Evolutionary conservation across 2,113 vertebrate genomes (phyloP), one percentile per base, ranked within the genome.

Genomic region (Leptobrachium leishanense): DNA sequence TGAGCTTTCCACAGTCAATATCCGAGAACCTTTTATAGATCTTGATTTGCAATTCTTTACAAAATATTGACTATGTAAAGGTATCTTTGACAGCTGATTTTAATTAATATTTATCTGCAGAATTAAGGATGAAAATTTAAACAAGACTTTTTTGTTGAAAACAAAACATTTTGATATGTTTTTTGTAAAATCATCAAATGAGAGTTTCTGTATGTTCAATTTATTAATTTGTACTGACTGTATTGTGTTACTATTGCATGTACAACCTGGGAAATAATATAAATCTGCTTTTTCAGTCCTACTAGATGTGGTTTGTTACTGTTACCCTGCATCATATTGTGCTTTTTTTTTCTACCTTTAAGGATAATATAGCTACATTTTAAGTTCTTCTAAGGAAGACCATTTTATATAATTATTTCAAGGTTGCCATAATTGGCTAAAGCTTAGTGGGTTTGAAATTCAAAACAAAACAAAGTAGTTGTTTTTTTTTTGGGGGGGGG

Each of bases 41-140:
- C 88, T 90, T 41, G 83, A 31, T 85, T 92, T 92, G 89, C 85
- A 88, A 92, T 93, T 91, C 85, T 88, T 80, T 83, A 89, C 87
- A 90, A 88, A 87, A 90, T 64, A 39, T 31, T 64, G 31, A 50
- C 6, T 43, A 59, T 31, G 20, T 31, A 31, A 31, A 31, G 20
- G 20, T 31, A 57, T 43, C 10, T 62, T 3, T 69, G 43, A 31
- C 20, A 77, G 68, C 9, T 0, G 2, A 31, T 68, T 68, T 31
- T 76, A 67, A 11, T 67, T 8, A 68, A 6, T 15, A 62, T 7
- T 62, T 77, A 39, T 62, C 82, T 84, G 90, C 73, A 79, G 84
- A 90, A 89, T 89, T 87, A 86, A 90, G 83, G 13, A 55, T 20
- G 6, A 6, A 31, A 31, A 8, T 50, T 31, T 43, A 46, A 31